Base-by-base conservation (phyloP, 2,113 vertebrate genomes). In the Charina bottae region DNA sequence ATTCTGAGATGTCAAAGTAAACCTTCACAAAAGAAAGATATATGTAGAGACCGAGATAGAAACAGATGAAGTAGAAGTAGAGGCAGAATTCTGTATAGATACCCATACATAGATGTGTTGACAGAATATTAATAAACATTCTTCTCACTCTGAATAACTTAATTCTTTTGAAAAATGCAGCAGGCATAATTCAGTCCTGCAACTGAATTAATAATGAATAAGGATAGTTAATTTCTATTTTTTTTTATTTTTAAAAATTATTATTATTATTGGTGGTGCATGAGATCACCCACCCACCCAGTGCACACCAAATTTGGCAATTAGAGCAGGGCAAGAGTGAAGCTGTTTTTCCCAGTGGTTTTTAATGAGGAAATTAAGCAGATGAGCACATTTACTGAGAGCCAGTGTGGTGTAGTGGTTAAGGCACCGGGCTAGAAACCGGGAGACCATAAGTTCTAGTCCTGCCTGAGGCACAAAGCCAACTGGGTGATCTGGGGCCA, bases 161-260 rank as follows among this genome's bases (percentile, higher is more conserved):
- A 60, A 60, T 24, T 96, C 96, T 55, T 97, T 97, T 95, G 56
- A 97, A 97, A 97, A 97, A 97, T 96, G 95, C 96, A 93, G 93
- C 72, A 93, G 95, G 97, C 97, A 94, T 96, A 95, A 93, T 92
- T 96, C 96, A 96, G 93, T 95, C 28, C 95, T 96, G 94, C 94
- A 96, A 90, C 95, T 97, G 96, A 97, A 97, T 98, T 97, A 97
- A 97, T 97, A 97, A 97, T 97, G 96, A 97, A 96, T 92, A 95
- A 96, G 94, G 95, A 96, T 90, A 97, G 96, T 83, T 49, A 91
- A 95, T 96, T 97, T 97, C 97, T 97, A 96, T 97, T 97, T 97
- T 97, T 97, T 97, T 96, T 97, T 90, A 83, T 90, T n/a, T 49
- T 49, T 49, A 6, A 49, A 49, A 49, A 49, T 49, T 49, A 49